A percentile compares a stretch with the other conserved stretches of the same genome.
These are phyloP conservation scores for Chromoteleia sp. DNA, from an alignment of 2,888 invertebrate species.

Conservation along the genomic window DNA sequence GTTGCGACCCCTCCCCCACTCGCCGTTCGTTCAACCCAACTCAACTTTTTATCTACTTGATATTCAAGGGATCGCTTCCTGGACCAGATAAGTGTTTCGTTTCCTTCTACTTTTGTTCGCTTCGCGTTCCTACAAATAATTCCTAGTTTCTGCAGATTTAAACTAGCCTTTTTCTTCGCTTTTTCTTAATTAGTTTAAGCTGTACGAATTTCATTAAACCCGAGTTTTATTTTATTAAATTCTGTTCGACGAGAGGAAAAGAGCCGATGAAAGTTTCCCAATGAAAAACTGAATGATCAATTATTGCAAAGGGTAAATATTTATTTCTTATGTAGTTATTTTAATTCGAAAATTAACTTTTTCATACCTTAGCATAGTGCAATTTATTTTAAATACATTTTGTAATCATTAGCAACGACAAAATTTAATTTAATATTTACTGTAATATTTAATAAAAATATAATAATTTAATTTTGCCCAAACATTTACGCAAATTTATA, in stretches of 20 bases:
- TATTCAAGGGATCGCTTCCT: slow-evolving; percentile 55
- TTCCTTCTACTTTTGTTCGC: slow-evolving; percentile 57
- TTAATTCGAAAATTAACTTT: background rate
- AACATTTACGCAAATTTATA: too few relatives aligned
- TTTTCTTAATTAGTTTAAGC: slow-evolving; percentile 57
- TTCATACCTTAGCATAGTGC: too few relatives aligned
- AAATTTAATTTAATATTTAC: too few relatives aligned
- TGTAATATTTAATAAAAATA: too few relatives aligned
- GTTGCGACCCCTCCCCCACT: background rate
- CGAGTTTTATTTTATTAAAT: slow-evolving; percentile 34
- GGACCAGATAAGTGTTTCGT: slow-evolving; percentile 61
- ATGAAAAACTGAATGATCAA: slow-evolving; percentile 18
- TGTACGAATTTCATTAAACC: slow-evolving; percentile 45
- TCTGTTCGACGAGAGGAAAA: slow-evolving; percentile 13
- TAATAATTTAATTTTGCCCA: too few relatives aligned
- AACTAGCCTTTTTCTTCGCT: slow-evolving; percentile 12
- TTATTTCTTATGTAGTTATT: too few relatives aligned
- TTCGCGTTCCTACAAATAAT: slow-evolving; percentile 58
- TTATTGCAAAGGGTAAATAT: slow-evolving; percentile 8
- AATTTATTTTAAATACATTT: too few relatives aligned
- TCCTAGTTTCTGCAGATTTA: slow-evolving; percentile 55
- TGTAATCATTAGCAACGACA: too few relatives aligned
- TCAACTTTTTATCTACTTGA: slow-evolving; percentile 63
- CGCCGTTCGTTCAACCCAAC: slow-evolving; percentile 22
- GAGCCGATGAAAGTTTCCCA: slow-evolving; percentile 7